These are phyloP conservation scores for Chaetops frenatus DNA, from an alignment of 2,113 vertebrate genomes.

Conservation along the genomic window DNA sequence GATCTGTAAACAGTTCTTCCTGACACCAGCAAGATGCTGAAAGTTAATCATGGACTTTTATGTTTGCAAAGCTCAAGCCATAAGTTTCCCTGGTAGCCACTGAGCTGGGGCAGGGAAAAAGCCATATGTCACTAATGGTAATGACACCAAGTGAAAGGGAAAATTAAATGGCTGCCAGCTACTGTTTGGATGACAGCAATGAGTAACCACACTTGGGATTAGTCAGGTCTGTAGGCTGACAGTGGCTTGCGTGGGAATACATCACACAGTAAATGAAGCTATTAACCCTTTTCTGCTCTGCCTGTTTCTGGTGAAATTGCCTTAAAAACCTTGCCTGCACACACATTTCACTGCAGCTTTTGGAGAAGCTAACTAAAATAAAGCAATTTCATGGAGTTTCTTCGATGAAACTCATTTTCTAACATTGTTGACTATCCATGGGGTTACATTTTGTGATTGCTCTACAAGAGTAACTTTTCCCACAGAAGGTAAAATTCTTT, in stretches of 20 bases:
- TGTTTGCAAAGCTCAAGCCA: not conserved
- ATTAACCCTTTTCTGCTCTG: slow-evolving; percentile 8
- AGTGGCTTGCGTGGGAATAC: not conserved
- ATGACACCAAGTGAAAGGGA: slow-evolving; percentile 25
- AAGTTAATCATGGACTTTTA: not conserved
- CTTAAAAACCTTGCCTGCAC: not conserved
- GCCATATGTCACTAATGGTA: not conserved
- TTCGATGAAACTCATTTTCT: accelerated
- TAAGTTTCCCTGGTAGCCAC: not conserved
- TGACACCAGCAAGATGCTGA: not conserved
- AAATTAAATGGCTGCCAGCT: slow-evolving; percentile 43
- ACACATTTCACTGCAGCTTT: not conserved
- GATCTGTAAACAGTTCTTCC: not conserved
- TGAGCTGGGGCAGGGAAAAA: not conserved
- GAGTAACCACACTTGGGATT: slow-evolving; percentile 29
- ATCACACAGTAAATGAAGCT: not conserved
- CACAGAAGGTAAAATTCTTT: not conserved
- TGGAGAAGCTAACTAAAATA: not conserved
- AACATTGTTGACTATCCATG: not conserved
- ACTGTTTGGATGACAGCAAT: slow-evolving; percentile 41
- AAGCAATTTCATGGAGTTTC: not conserved
- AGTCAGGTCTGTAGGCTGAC: slow-evolving; percentile 27
- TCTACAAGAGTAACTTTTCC: not conserved
- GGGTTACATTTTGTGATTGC: not conserved
- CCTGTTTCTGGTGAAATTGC: not conserved